phyloP scores from a whole-genome alignment of 2,797 vertebrate genomes.

The Fistularia tabacaria region DNA sequence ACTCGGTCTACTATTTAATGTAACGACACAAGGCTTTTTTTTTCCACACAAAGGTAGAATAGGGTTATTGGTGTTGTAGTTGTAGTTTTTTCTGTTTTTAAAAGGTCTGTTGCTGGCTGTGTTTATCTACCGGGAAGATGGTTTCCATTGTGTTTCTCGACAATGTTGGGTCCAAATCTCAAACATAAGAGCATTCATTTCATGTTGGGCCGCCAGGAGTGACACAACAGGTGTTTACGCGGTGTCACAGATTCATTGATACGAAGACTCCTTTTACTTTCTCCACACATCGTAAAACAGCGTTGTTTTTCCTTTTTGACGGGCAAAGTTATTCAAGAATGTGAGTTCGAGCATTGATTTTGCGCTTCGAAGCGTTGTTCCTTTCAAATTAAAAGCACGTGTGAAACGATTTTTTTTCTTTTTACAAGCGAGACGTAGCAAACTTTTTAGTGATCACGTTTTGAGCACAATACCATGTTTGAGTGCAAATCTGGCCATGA shows the following conservation, averaged over 20 bases:
- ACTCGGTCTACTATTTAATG: no score
- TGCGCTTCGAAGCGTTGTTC: not conserved
- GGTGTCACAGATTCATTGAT: no score
- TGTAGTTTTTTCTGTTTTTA: no score
- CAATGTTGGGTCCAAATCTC: conserved; percentile 45
- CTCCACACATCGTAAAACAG: no score
- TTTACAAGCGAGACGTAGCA: no score
- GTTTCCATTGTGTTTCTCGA: conserved; percentile 52
- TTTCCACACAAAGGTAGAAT: no score
- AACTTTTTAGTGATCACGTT: not conserved
- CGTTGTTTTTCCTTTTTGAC: not conserved
- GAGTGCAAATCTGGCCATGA: no score
- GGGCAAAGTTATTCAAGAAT: not conserved
- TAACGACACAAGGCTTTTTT: no score
- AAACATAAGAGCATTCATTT: conserved; percentile 57
- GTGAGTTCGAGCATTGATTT: not conserved
- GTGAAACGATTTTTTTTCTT: no score
- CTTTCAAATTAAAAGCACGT: conserved; percentile 17
- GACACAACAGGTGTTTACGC: conserved; percentile 59
- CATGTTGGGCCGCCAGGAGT: conserved; percentile 28
- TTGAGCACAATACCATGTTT: no score
- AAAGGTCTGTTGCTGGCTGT: not conserved
- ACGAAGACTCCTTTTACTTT: no score
- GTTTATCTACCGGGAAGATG: conserved; percentile 24
- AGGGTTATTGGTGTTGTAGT: no score